phyloP scores from a whole-genome alignment of 1,140 invertebrate genomes.

The Thaumatotibia leucotreta region DNA sequence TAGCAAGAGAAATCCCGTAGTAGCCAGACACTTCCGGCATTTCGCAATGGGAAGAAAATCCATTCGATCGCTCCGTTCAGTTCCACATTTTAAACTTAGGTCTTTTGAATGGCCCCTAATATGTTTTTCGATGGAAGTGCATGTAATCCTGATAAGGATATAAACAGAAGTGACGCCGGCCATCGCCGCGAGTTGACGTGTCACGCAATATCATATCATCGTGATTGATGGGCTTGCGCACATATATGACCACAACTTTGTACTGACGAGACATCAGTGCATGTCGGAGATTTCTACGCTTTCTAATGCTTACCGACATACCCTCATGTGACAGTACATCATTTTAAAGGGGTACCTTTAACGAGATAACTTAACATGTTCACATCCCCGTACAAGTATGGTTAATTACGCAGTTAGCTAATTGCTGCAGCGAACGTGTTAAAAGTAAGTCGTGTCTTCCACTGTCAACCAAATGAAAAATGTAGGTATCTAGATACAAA shows the following conservation, averaged over 20 bases:
- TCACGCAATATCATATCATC: slow-evolving; percentile 62
- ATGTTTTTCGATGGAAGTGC: background rate
- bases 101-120: background rate
- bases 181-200: slow-evolving; percentile 46
- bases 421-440: no score
- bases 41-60: no score
- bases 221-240: slow-evolving; percentile 60
- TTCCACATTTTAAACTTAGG: background rate
- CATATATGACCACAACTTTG: slow-evolving; percentile 46
- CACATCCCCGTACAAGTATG: no score
- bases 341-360: no score
- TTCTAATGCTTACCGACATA: slow-evolving; percentile 24
- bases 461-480: no score
- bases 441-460: no score
- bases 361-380: no score
- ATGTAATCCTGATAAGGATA: slow-evolving; percentile 35
- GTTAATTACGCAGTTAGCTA: no score
- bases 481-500: no score
- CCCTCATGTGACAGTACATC: no score
- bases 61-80: background rate
- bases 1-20: no score
- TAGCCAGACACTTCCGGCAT: no score
- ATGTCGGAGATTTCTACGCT: slow-evolving; percentile 3
- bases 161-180: slow-evolving; percentile 34
- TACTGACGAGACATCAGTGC: slow-evolving; percentile 12